Conservation (phyloP, 2,888 invertebrate species). For the Polydrusus pterygomalis region DNA sequence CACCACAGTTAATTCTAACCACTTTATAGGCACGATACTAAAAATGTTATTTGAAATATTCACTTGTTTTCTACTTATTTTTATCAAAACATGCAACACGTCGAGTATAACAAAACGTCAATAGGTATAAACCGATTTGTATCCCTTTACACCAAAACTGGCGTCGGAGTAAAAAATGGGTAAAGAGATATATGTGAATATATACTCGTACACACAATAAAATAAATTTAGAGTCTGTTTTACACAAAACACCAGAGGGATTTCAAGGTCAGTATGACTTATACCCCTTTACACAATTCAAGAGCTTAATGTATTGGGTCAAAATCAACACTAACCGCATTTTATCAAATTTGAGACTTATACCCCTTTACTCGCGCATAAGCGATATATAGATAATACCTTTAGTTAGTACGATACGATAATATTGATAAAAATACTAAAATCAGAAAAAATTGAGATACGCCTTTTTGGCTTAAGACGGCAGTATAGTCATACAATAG, state of each 20-base stretch:
- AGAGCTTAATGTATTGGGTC: neutral
- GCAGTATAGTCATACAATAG: too few species aligned
- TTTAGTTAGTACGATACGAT: too few species aligned
- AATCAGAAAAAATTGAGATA: too few species aligned
- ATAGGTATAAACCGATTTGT: neutral
- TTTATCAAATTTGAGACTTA: neutral
- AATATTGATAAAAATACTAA: too few species aligned
- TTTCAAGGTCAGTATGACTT: neutral
- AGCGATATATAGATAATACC: too few species aligned
- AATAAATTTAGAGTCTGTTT: neutral
- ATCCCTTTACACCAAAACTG: neutral
- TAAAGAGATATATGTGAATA: neutral
- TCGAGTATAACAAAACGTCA: neutral
- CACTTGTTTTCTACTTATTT: neutral
- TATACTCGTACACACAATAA: neutral
- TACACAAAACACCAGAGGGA: neutral
- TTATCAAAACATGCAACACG: neutral
- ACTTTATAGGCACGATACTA: neutral
- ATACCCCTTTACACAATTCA: neutral
- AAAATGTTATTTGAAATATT: neutral
- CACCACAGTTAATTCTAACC: neutral
- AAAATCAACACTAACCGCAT: neutral
- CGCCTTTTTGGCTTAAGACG: too few species aligned
- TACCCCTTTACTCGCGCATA: neutral
- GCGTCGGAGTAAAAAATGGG: neutral